Base-by-base conservation (phyloP, 2,113 vertebrate species). In the Cromileptes altivelis region DNA sequence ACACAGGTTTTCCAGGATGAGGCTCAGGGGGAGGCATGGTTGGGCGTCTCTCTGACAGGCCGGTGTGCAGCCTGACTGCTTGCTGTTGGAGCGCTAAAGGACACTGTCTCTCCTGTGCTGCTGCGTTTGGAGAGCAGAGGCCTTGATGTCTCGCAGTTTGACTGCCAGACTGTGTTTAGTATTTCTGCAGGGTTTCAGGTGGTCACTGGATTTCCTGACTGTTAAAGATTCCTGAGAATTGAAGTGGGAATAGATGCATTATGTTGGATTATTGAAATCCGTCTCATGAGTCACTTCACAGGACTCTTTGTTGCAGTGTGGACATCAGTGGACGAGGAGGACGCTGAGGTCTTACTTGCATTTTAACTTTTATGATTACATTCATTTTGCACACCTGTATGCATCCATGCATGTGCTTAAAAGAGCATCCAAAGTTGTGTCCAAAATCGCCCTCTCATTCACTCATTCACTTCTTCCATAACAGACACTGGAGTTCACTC, bases 21-120 rank as follows among this genome's bases (percentile, higher is more conserved):
- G 67, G 49, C 73, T 81, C 78, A 9, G 56, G 76, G 73, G 82
- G 85, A 19, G 52, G 27, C 76, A 50, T 52, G 73, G 81, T 75
- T 69, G 75, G 80, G 72, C n/a, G 37, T 88, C 30, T 83, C 63
- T 17, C 70, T 90, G 85, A 92, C 90, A 86, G 80, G 33, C 27
- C 42, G 14, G 65, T 12, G 73, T 64, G 80, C 67, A 47, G 76
- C 84, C 81, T 86, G 78, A 68, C 63, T 84, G 81, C 85, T 75
- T 19, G 53, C 70, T 75, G 69, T 37, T 53, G 1, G 30, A 40
- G 69, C 0, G 18, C 75, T 82, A 78, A 82, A 78, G 84, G 78
- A 84, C 45, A 21, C 61, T 10, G 37, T 74, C 73, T 78, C 61
- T 86, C 76, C 70, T 14, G 55, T 11, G 52, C 27, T 76, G 9